Conservation (phyloP, 2,113 vertebrate species). For the Crotalus helleri region DNA sequence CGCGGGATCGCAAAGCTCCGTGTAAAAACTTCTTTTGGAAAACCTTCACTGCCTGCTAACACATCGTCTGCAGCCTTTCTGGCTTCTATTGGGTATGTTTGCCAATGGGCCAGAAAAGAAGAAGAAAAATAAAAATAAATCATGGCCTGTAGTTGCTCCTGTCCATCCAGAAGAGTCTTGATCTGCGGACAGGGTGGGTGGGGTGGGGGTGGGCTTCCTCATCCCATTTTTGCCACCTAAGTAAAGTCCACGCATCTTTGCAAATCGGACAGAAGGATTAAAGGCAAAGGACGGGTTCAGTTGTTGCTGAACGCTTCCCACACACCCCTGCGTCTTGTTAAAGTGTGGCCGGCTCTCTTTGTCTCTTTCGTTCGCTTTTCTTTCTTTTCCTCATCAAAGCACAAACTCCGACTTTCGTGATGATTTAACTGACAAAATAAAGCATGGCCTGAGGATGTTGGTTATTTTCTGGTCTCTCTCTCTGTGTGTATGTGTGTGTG, state of each 20-base stretch:
- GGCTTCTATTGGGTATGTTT: background rate
- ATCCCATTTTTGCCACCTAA: background rate
- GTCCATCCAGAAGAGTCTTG: background rate
- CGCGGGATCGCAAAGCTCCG: slow-evolving; percentile 84
- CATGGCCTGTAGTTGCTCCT: too few relatives aligned
- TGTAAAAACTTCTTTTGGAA: slow-evolving; percentile 96
- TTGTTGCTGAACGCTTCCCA: background rate
- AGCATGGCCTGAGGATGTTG: slow-evolving; percentile 71
- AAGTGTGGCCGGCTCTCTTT: slow-evolving; percentile 56
- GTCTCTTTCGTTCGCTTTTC: slow-evolving; percentile 1
- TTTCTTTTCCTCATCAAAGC: slow-evolving; percentile 6
- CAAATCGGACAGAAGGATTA: background rate
- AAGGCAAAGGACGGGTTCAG: background rate
- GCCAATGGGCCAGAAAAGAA: background rate
- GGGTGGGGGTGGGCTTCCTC: background rate
- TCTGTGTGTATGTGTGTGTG: too few relatives aligned
- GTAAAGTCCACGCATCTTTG: background rate
- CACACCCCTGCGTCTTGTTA: slow-evolving; percentile 25
- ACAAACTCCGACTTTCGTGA: slow-evolving; percentile 29
- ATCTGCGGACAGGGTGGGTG: background rate
- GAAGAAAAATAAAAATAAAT: background rate
- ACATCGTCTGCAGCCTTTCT: background rate
- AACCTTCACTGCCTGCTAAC: slow-evolving; percentile 89
- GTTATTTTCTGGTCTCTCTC: background rate
- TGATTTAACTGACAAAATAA: slow-evolving; percentile 66